Base-by-base conservation (phyloP, 1,140 invertebrate genomes). In the Ylistrum balloti region DNA sequence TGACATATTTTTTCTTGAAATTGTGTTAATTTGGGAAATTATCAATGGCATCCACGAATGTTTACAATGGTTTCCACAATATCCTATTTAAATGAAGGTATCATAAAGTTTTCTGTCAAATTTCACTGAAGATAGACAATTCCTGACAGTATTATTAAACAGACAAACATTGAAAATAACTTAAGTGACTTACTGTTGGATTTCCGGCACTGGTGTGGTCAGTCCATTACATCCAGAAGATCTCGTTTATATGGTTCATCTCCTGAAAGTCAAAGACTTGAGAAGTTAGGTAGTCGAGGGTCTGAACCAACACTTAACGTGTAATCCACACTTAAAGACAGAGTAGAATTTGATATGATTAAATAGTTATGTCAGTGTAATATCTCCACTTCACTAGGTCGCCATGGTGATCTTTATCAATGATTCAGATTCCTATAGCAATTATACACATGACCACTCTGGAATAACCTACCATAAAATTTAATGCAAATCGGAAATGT, bases 291-390 rank as follows among this genome's bases (percentile, higher is more conserved):
- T 1, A 45, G 41, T 45, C 41, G 41, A 45, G 41, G 28, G 56
- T 74, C n/a, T 28, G n/a, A 74, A 28, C 56, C 56, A 74, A 28
- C 56, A 74, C 56, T 74, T n/a, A 17, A n/a, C n/a, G 22, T 5
- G 56, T 74, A 22, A n/a, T 28, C 56, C 0, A 28, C 56, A 74
- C 56, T n/a, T 74, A n/a, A 74, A 7, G n/a, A 28, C n/a, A 17
- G 22, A 74, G 56, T 74, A n/a, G 56, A 28, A n/a, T 74, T 74
- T 5, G n/a, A 28, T 74, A n/a, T 74, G n/a, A 74, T 74, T 74
- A 74, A 74, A n/a, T 74, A 28, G 56, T 74, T 74, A 74, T 74
- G 56, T 74, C 56, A n/a, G 56, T 74, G n/a, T 74, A 74, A 74
- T 74, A n/a, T 74, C n/a, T 28, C 56, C 56, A 28, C 56, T 74